Conservation (phyloP, 35 echinoderm and acorn worm genomes). For the Ptychodera flava region DNA sequence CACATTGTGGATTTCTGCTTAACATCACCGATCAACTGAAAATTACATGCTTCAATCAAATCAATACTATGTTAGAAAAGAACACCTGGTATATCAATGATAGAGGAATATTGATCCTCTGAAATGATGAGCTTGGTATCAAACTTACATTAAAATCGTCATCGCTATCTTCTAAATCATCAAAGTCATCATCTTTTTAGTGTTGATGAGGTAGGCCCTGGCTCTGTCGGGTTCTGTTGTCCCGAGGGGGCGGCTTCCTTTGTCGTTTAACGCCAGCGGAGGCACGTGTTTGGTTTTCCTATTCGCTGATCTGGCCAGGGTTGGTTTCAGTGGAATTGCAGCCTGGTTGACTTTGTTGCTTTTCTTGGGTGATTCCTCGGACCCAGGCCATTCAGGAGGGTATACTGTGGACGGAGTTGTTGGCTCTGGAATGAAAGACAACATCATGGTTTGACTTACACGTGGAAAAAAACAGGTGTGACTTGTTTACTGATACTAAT, state of each 20-base stretch:
- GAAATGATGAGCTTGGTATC: too few species aligned
- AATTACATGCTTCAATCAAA: too few species aligned
- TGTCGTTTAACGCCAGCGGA: background rate
- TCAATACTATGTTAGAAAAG: too few species aligned
- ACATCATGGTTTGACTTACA: too few species aligned
- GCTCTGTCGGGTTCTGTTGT: background rate
- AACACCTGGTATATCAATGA: too few species aligned
- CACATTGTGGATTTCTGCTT: too few species aligned
- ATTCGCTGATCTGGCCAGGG: background rate
- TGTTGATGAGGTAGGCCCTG: background rate
- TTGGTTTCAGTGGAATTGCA: conserved; percentile 10
- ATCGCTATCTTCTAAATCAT: background rate
- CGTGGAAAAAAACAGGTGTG: too few species aligned
- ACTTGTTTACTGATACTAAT: too few species aligned
- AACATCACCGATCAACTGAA: too few species aligned
- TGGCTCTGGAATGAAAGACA: background rate
- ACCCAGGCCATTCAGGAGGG: background rate
- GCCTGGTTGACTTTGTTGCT: background rate
- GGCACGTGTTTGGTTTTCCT: background rate
- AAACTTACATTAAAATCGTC: background rate
- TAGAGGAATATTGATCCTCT: too few species aligned
- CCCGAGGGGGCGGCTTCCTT: background rate
- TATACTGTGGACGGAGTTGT: background rate
- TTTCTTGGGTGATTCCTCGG: conserved; percentile 6
- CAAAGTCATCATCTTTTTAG: background rate